These are phyloP conservation scores for Phataginus tetradactyla DNA, from an alignment of 2,797 vertebrate species.

Conservation along the genomic window DNA sequence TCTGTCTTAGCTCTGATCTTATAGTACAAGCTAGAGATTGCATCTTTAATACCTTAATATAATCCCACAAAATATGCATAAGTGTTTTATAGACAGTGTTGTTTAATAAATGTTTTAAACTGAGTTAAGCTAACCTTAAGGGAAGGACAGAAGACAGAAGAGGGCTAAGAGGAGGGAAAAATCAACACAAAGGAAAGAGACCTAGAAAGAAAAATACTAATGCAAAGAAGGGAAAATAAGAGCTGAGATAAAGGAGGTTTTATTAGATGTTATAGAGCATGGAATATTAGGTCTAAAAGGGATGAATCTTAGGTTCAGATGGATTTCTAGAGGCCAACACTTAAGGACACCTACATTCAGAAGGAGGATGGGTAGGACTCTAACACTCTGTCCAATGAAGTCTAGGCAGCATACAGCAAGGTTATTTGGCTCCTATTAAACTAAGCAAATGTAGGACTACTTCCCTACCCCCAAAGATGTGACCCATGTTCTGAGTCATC, in stretches of 20 bases:
- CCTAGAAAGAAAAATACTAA: neutral
- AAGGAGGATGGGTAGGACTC: neutral
- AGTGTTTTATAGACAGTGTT: neutral
- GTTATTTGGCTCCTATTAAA: neutral
- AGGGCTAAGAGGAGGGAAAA: neutral
- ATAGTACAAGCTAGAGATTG: neutral
- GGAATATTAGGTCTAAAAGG: neutral
- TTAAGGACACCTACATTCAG: neutral
- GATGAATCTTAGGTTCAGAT: neutral
- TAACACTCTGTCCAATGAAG: neutral
- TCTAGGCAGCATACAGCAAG: neutral
- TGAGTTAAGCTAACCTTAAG: neutral
- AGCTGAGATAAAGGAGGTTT: neutral
- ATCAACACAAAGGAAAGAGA: neutral
- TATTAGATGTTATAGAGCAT: neutral
- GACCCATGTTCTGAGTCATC: neutral
- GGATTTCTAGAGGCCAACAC: neutral
- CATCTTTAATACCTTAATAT: neutral
- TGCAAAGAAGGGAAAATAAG: neutral
- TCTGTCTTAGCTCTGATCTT: neutral
- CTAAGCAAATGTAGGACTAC: neutral
- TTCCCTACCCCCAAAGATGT: neutral
- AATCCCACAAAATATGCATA: neutral
- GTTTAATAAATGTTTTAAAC: conserved; percentile 10
- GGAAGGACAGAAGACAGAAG: neutral